Evolutionary conservation across 2,113 vertebrate genomes (phyloP).

Genomic region (Vulpes lagopus): DNA sequence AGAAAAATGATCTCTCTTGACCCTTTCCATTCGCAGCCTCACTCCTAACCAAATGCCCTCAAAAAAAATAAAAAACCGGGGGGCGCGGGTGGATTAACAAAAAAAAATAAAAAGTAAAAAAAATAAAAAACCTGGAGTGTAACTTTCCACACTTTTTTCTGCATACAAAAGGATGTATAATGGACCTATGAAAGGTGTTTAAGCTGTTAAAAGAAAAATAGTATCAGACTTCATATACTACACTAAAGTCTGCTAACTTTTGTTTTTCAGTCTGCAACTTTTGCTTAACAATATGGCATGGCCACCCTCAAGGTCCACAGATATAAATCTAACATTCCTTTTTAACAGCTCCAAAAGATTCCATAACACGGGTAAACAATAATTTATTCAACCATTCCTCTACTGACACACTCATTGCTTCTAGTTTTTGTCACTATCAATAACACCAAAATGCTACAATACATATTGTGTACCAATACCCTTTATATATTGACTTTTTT

Average conservation of each 20-base stretch:
- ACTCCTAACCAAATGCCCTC: background rate
- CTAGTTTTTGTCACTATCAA: background rate
- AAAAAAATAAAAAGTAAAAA: no score
- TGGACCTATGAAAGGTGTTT: background rate
- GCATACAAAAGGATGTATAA: background rate
- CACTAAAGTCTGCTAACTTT: background rate
- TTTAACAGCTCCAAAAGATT: background rate
- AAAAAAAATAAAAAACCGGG: background rate
- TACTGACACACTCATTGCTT: constrained; percentile 26
- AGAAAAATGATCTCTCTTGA: background rate
- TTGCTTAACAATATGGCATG: constrained; percentile 1
- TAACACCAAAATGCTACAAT: constrained; percentile 30
- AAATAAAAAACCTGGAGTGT: background rate
- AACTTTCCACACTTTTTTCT: background rate
- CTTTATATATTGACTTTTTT: constrained; percentile 3
- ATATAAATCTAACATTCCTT: constrained; percentile 42
- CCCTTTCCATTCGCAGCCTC: background rate
- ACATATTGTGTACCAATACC: background rate
- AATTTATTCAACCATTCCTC: background rate
- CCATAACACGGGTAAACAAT: background rate
- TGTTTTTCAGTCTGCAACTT: background rate
- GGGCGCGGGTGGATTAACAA: no score
- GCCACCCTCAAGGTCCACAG: background rate
- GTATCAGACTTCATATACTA: background rate
- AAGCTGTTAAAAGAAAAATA: background rate